phyloP scores from a whole-genome alignment of 2,113 vertebrate species.

The Bos javanicus region DNA sequence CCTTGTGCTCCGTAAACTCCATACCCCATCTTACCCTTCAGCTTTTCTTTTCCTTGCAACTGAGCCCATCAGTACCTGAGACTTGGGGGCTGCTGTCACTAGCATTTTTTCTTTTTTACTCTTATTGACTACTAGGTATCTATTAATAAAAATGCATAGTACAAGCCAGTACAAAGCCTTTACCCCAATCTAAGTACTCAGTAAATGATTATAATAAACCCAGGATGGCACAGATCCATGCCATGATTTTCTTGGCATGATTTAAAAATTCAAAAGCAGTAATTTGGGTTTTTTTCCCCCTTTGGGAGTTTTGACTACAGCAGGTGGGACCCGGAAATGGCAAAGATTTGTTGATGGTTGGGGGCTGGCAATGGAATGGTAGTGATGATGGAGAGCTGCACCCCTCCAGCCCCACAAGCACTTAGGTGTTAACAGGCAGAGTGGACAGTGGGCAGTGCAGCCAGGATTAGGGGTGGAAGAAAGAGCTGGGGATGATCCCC shows the following conservation, averaged over 20 bases:
- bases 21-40: not conserved
- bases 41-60: not conserved
- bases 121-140: conserved; percentile 76
- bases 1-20: rapidly evolving
- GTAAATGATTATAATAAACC: conserved; percentile 80
- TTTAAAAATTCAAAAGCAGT: conserved; percentile 77
- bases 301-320: not conserved
- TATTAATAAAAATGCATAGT: conserved; percentile 94
- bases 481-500: not conserved
- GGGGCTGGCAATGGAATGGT: not conserved
- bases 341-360: too few relatives aligned
- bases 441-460: not conserved
- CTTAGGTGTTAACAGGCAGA: too few relatives aligned
- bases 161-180: conserved; percentile 85
- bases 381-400: not conserved
- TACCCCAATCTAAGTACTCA: conserved; percentile 81
- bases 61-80: not conserved
- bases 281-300: not conserved
- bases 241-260: conserved; percentile 81
- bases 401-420: not conserved
- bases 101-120: not conserved
- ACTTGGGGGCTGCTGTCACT: not conserved
- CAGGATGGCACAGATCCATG: conserved; percentile 77
- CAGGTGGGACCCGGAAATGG: not conserved
- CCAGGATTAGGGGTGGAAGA: too few relatives aligned